Evolutionary conservation across 2,113 vertebrate species (phyloP).

Genomic region (Fulmarus glacialis): DNA sequence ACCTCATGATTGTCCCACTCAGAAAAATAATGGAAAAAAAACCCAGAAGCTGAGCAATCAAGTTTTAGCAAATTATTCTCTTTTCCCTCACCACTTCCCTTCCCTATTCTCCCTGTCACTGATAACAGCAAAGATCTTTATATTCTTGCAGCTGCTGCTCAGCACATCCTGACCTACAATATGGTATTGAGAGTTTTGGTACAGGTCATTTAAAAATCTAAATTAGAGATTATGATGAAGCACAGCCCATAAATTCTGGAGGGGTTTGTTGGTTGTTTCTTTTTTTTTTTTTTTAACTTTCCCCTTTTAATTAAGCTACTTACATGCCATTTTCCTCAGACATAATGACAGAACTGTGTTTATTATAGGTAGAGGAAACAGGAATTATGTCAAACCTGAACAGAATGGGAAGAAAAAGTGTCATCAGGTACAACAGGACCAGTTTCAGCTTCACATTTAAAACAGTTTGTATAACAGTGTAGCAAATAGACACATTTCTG

Average conservation of each 20-base stretch:
- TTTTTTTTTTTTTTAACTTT: background rate
- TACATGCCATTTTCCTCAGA: background rate
- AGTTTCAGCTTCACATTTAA: background rate
- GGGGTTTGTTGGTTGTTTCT: fast-evolving
- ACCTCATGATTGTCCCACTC: background rate
- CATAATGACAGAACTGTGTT: background rate
- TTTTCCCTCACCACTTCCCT: background rate
- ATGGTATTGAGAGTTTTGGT: background rate
- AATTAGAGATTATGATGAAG: background rate
- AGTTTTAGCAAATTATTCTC: background rate
- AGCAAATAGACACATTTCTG: background rate
- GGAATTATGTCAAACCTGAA: background rate
- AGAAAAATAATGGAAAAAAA: background rate
- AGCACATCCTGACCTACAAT: background rate
- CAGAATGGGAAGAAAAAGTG: background rate
- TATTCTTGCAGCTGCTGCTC: background rate
- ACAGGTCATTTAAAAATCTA: background rate
- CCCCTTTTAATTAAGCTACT: background rate
- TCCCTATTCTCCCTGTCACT: background rate
- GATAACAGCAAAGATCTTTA: background rate
- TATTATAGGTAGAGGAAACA: background rate
- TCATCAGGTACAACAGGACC: background rate
- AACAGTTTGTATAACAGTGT: background rate
- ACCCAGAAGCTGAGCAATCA: background rate
- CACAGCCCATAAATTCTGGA: background rate